Evolutionary conservation across 2,113 vertebrate species (phyloP).

Genomic region (Hippocampus guttulatus): DNA sequence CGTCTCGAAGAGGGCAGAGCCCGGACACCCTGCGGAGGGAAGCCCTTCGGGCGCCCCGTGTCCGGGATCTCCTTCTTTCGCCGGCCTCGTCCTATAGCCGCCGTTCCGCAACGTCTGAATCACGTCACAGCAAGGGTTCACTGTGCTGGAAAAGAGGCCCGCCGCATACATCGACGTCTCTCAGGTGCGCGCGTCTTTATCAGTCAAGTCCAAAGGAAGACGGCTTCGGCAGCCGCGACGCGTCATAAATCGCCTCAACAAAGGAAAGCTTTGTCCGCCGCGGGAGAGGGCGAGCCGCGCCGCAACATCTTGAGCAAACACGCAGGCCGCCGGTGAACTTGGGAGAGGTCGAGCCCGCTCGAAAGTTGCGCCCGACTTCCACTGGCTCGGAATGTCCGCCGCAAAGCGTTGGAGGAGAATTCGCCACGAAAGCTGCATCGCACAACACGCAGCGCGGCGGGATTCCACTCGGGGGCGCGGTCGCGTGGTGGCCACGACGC

Average conservation of each 20-base stretch:
- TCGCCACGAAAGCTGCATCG: too few species aligned
- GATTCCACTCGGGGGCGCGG: slow-evolving; percentile 19
- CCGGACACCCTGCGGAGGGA: too few species aligned
- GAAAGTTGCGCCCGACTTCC: too few species aligned
- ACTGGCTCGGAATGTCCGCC: too few species aligned
- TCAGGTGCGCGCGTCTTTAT: slow-evolving; percentile 26
- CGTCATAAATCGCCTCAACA: slow-evolving; percentile 44
- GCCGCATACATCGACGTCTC: neutral
- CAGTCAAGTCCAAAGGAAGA: slow-evolving; percentile 29
- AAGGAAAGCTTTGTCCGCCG: slow-evolving; percentile 40
- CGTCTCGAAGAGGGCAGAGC: too few species aligned
- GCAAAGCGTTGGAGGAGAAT: too few species aligned
- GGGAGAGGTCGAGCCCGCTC: neutral
- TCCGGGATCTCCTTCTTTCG: too few species aligned
- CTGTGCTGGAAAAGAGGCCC: neutral
- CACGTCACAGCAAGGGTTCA: slow-evolving; percentile 17
- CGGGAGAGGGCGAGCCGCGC: neutral
- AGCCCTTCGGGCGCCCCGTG: too few species aligned
- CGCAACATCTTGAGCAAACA: slow-evolving; percentile 41
- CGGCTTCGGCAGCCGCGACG: slow-evolving; percentile 8
- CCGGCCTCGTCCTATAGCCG: too few species aligned
- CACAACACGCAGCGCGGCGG: neutral
- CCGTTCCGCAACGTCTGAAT: neutral
- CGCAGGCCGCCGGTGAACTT: neutral
- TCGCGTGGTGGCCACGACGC: slow-evolving; percentile 23